Base-by-base conservation (phyloP, 2,113 vertebrate genomes). In the Tachysurus vachellii region DNA sequence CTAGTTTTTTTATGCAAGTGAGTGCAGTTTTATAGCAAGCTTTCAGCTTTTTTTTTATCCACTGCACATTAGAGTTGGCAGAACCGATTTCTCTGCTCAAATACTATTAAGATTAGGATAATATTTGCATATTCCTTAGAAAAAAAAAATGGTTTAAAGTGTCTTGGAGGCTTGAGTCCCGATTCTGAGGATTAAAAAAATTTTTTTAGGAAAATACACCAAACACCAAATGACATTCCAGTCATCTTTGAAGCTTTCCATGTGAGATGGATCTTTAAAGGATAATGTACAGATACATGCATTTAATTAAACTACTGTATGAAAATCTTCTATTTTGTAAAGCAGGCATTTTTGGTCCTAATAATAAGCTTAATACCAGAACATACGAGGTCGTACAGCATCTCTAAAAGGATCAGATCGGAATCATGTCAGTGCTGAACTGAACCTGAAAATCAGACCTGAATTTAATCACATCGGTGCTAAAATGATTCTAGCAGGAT, bases 21-120 rank as follows among this genome's bases (percentile, higher is more conserved):
- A 81, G 6, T 81, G 79, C 56, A 61, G 56, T 81, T 81, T 59
- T 59, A 56, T 3, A 31, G 79, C 56, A 80, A 80, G 54, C n/a
- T 79, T 31, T 23, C 31, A 31, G 23, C 47, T 13, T 19, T 76
- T 8, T 28, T 76, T 76, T n/a, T 14, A 61, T 44, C 36, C 12
- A 44, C 5, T 42, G 79, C 77, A 59, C 54, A 36, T 80, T 80
- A 80, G 54, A 59, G 28, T 80, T 31, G 77, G 77, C 77, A 11
- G 77, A 80, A 80, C 54, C 12, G 31, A 80, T 59, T 59, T 59
- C 26, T 31, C 7, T 56, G 26, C 28, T 56, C 28, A 80, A 80
- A 36, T 80, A 57, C 28, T 17, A 31, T 31, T 31, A 80, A 9
- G 16, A 79, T 79, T 54, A 28, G 26, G 57, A 80, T 80, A 57